These are phyloP conservation scores for Phymanthus crucifer DNA, from an alignment of 92 coral and sea anemone species.

Conservation along the genomic window DNA sequence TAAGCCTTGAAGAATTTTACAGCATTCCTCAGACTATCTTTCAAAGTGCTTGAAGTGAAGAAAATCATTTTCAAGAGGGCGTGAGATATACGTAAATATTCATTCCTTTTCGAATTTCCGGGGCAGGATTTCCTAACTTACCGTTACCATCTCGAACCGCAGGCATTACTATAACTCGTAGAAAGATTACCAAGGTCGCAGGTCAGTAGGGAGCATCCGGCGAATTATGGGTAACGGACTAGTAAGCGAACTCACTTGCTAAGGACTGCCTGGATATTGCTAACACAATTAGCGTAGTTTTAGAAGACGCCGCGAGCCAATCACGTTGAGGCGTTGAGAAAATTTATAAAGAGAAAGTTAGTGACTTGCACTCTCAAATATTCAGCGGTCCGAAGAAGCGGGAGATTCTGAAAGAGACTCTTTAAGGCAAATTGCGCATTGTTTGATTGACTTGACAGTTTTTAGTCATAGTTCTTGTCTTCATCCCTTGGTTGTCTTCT, in stretches of 20 bases:
- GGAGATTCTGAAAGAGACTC: conserved; percentile 20
- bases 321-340: conserved; percentile 52
- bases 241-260: conserved; percentile 53
- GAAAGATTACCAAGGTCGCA: conserved; percentile 19
- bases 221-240: conserved; percentile 42
- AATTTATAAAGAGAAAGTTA: conserved; percentile 72
- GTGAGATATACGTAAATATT: conserved; percentile 64
- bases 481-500: not conserved
- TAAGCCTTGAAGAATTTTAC: not conserved
- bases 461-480: conserved; percentile 1
- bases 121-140: conserved; percentile 48
- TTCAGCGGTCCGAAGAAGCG: conserved; percentile 71
- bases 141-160: conserved; percentile 16
- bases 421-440: not conserved
- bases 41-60: conserved; percentile 26
- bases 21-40: not conserved
- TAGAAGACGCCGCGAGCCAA: conserved; percentile 95
- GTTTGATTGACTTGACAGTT: conserved; percentile 19
- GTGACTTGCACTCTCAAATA: conserved; percentile 61
- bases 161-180: not conserved
- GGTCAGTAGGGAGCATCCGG: conserved; percentile 44
- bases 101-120: conserved; percentile 73
- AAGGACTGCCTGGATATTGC: conserved; percentile 74
- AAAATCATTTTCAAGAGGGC: conserved; percentile 56
- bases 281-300: conserved; percentile 83